Conservation (phyloP, 53 echinoderm and acorn worm genomes). For the Antedon mediterranea region DNA sequence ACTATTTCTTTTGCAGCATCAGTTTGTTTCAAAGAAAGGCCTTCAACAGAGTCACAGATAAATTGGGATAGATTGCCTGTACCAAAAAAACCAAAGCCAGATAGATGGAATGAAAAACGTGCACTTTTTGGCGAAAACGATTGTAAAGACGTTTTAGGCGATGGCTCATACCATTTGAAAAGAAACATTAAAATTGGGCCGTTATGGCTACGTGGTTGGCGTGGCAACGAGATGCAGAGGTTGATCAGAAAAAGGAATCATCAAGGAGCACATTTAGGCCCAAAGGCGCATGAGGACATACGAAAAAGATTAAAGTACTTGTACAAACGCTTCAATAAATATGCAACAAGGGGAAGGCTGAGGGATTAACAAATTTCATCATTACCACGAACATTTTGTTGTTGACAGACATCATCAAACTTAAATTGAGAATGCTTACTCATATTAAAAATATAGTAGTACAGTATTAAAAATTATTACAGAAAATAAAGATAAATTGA, state of each 20-base stretch:
- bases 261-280: constrained; percentile 48
- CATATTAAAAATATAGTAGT: too few species aligned
- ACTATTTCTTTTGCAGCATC: background rate
- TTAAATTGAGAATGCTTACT: too few species aligned
- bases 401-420: too few species aligned
- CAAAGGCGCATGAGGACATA: constrained; percentile 47
- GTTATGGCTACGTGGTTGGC: constrained; percentile 68
- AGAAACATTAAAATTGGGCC: constrained; percentile 72
- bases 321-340: constrained; percentile 42
- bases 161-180: constrained; percentile 52
- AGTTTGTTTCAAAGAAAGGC: constrained; percentile 23
- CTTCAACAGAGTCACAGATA: constrained; percentile 62
- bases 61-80: constrained; percentile 55
- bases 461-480: too few species aligned
- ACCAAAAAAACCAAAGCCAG: constrained; percentile 47
- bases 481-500: too few species aligned
- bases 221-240: constrained; percentile 57
- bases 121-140: constrained; percentile 95
- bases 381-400: too few species aligned
- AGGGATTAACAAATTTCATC: background rate
- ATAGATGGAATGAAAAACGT: constrained; percentile 58
- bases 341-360: background rate
- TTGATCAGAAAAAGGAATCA: constrained; percentile 50
- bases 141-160: constrained; percentile 91
- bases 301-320: constrained; percentile 61